A percentile compares a stretch with the other conserved stretches of the same genome.
Evolutionary conservation across 92 coral and sea anemone genomes (phyloP).

Genomic region (Porites rus): DNA sequence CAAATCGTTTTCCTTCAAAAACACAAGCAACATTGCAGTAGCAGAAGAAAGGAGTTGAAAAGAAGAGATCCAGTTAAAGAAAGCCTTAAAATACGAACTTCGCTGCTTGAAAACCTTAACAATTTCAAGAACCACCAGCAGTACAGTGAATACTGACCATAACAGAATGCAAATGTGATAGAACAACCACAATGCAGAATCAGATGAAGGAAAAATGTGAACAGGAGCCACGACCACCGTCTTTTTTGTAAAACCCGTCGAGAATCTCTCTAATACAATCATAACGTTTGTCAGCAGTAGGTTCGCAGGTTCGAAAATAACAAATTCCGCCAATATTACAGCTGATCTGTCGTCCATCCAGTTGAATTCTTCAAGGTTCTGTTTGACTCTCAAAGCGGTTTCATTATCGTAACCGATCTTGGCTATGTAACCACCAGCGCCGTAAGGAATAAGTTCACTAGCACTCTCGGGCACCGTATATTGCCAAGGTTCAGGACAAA

Average conservation of each 20-base stretch:
- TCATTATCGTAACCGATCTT: constrained; percentile 61
- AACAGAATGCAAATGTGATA: constrained; percentile 49
- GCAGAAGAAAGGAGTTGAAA: constrained; percentile 43
- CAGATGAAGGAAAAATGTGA: constrained; percentile 39
- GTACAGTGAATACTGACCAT: constrained; percentile 31
- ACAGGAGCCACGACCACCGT: constrained; percentile 58
- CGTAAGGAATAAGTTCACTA: constrained; percentile 25
- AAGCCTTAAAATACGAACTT: constrained; percentile 41
- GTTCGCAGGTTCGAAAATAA: constrained; percentile 46
- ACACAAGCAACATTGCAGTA: constrained; percentile 22
- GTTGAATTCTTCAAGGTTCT: constrained; percentile 20
- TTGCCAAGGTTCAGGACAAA: constrained; percentile 68
- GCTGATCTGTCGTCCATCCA: constrained; percentile 65
- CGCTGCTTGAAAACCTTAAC: constrained; percentile 37
- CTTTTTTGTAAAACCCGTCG: constrained; percentile 11
- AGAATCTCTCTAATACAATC: constrained; percentile 10
- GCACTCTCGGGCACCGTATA: constrained; percentile 19
- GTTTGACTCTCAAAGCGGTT: constrained; percentile 49
- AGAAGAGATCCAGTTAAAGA: constrained; percentile 66
- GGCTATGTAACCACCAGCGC: constrained; percentile 64
- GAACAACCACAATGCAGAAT: constrained; percentile 14
- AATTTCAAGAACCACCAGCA: constrained; percentile 29
- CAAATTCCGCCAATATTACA: constrained; percentile 44
- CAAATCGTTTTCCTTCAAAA: constrained; percentile 43
- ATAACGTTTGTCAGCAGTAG: constrained; percentile 15